These are phyloP conservation scores for Axis porcinus DNA, from an alignment of 2,113 vertebrate species.

Conservation along the genomic window DNA sequence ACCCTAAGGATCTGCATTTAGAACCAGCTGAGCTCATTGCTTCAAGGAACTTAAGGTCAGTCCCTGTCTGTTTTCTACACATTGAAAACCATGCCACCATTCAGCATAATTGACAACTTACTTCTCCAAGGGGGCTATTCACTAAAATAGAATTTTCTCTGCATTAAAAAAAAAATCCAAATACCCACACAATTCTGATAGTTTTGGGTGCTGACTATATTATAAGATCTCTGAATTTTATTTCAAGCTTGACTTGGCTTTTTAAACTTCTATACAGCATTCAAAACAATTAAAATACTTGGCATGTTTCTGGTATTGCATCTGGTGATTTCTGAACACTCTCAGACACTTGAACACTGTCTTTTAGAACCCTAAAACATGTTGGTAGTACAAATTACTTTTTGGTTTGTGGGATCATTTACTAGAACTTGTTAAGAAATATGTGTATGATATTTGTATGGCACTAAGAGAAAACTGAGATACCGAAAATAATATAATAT, in stretches of 20 bases:
- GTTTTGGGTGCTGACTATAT: neutral
- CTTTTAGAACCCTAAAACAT: neutral
- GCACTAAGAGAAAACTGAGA: neutral
- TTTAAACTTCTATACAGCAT: neutral
- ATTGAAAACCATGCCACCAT: neutral
- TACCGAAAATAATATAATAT: neutral
- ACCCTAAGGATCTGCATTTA: neutral
- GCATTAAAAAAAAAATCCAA: neutral
- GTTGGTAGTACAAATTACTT: neutral
- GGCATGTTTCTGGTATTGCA: neutral
- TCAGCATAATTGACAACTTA: conserved; percentile 45
- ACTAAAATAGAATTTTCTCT: conserved; percentile 35
- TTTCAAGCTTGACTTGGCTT: conserved; percentile 36
- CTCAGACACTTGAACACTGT: neutral
- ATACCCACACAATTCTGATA: neutral
- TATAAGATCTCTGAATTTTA: conserved; percentile 34
- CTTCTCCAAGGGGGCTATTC: conserved; percentile 17
- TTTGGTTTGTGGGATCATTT: neutral
- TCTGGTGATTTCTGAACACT: neutral
- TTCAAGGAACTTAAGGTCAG: conserved; percentile 24
- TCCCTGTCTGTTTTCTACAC: conserved; percentile 18
- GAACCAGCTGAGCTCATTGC: conserved; percentile 46
- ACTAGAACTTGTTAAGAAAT: neutral
- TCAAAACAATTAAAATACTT: neutral
- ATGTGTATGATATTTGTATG: neutral